Conservation (phyloP, 2,113 vertebrate genomes). For the Parus major region DNA sequence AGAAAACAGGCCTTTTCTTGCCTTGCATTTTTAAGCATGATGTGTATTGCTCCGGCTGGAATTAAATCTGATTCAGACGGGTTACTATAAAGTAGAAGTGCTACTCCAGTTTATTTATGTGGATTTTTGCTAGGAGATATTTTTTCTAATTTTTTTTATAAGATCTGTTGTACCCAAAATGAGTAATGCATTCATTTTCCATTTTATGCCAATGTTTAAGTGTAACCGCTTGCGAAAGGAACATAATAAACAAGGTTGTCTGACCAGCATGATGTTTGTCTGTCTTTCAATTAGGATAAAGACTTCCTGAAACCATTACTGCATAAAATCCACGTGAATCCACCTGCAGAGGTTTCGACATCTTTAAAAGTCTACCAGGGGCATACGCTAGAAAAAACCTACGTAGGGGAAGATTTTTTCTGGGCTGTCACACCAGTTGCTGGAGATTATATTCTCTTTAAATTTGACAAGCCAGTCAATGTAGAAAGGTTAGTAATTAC, state of each 20-base stretch:
- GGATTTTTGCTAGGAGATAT: neutral
- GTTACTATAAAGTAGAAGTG: neutral
- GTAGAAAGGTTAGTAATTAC: slow-evolving; percentile 85
- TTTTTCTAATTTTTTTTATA: neutral
- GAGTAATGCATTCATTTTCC: neutral
- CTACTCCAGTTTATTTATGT: neutral
- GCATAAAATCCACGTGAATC: slow-evolving; percentile 97
- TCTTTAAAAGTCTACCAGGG: slow-evolving; percentile 98
- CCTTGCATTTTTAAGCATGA: neutral
- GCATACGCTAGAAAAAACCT: slow-evolving; percentile 95
- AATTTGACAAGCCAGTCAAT: slow-evolving; percentile 93
- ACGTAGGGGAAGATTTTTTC: slow-evolving; percentile 97
- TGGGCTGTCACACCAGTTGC: slow-evolving; percentile 93
- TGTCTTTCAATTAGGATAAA: slow-evolving; percentile 86
- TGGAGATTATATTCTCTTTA: slow-evolving; percentile 94
- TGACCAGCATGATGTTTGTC: slow-evolving; percentile 9
- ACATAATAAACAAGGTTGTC: slow-evolving; percentile 9
- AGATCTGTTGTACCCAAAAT: neutral
- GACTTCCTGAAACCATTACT: slow-evolving; percentile 98
- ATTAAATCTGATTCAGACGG: neutral
- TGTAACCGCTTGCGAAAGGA: neutral
- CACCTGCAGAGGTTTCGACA: slow-evolving; percentile 95
- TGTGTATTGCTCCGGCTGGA: neutral
- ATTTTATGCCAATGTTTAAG: neutral
- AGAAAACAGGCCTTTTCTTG: neutral